Base-by-base conservation (phyloP, 2,888 invertebrate genomes). In the Oxystoma pomonae region DNA sequence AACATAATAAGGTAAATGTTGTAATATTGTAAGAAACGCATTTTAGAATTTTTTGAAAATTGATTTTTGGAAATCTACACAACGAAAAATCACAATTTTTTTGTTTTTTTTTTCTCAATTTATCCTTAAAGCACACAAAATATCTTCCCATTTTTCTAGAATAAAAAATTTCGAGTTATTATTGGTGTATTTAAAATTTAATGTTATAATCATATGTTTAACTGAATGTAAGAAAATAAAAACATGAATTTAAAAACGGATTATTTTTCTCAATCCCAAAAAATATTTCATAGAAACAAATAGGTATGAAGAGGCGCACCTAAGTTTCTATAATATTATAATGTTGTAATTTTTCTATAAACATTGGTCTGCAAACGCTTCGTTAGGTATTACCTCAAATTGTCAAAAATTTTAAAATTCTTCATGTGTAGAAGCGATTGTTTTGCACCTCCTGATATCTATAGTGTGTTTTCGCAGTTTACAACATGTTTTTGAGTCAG, bases 121-220 rank as follows among this genome's bases (percentile, higher is more conserved):
- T 64, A 59, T 59, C 51, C 16, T 49, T 64, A 53, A 16, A 22
- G 57, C 50, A 55, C 56, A 22, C 21, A 20, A 57, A 55, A 22
- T 22, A 56, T 56, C 57, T 21, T 60, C n/a, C 53, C 16, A 16
- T 53, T 17, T n/a, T 53, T 71, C 68, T 67, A 69, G 69, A 73
- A 72, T 73, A 71, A 72, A 71, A 62, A 71, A 72, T 75, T 73
- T 75, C 72, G 71, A 76, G 73, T 75, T 76, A 35, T 35, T 35
- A 71, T 76, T 75, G 75, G 72, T 76, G 76, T 76, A 74, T 73
- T 75, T 72, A 73, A 74, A 72, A 75, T 72, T 76, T 75, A 75
- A 75, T 76, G 76, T 76, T 75, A 76, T 75, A 76, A 12, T 74
- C 72, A 74, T 75, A 74, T 75, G 74, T 75, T 76, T 73, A 35